Evolutionary conservation across 2,888 invertebrate genomes (phyloP).

Genomic region (Drosophila algonquin): DNA sequence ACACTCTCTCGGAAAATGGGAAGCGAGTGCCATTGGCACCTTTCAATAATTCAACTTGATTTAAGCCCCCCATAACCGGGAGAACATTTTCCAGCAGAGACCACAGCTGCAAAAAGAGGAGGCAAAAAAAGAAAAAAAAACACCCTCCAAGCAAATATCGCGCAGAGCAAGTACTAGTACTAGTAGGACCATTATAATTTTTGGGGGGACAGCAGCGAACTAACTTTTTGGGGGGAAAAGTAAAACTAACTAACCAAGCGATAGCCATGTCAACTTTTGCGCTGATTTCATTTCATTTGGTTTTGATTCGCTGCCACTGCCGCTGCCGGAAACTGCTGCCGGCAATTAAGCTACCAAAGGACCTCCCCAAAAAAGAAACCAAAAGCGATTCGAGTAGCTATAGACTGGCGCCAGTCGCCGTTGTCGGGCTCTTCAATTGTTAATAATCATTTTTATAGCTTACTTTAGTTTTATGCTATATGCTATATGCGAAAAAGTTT

Average conservation of each 20-base stretch:
- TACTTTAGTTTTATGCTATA: constrained; percentile 75
- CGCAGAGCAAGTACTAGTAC: background rate
- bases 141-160: background rate
- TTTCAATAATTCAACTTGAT: constrained; percentile 71
- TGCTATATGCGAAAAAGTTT: constrained; percentile 71
- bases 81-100: constrained; percentile 4
- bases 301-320: constrained; percentile 21
- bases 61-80: constrained; percentile 63
- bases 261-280: constrained; percentile 47
- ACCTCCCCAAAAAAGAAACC: constrained; percentile 21
- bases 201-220: constrained; percentile 18
- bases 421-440: constrained; percentile 72
- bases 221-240: constrained; percentile 19
- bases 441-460: constrained; percentile 80
- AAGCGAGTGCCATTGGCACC: constrained; percentile 60
- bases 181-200: constrained; percentile 24
- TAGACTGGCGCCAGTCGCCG: constrained; percentile 58
- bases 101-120: background rate
- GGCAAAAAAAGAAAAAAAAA: constrained; percentile 1
- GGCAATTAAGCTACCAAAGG: constrained; percentile 68
- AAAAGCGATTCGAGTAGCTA: constrained; percentile 15
- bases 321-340: constrained; percentile 73
- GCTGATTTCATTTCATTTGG: constrained; percentile 72
- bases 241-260: constrained; percentile 42
- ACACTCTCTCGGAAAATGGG: constrained; percentile 37